phyloP scores from a whole-genome alignment of 2,113 vertebrate genomes.

The Cheilinus undulatus region DNA sequence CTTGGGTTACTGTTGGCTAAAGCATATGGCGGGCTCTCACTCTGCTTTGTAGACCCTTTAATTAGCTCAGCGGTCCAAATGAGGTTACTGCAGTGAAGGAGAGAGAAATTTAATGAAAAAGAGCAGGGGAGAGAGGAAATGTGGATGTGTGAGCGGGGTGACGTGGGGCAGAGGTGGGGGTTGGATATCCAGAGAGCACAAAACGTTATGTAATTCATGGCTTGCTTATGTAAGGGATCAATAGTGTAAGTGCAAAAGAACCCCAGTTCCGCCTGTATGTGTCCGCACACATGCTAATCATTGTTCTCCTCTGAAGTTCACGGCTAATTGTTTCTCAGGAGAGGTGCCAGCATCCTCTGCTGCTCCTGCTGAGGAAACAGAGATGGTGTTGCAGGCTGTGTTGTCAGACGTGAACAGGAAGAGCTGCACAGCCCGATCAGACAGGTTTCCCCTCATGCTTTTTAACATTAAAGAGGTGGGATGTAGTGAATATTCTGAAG shows the following conservation, averaged over 20 bases:
- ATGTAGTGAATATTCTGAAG: constrained; percentile 5
- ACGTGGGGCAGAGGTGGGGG: constrained; percentile 15
- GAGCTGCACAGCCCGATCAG: constrained; percentile 21
- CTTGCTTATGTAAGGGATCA: constrained; percentile 72
- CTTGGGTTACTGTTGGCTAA: constrained; percentile 48
- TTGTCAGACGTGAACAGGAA: constrained; percentile 51
- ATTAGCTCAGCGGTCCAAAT: constrained; percentile 73
- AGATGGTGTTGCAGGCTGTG: constrained; percentile 48
- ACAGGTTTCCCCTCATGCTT: constrained; percentile 10
- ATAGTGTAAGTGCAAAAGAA: constrained; percentile 45
- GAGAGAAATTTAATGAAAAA: constrained; percentile 24
- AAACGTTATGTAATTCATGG: constrained; percentile 62
- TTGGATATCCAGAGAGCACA: constrained; percentile 29
- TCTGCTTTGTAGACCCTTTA: constrained; percentile 62
- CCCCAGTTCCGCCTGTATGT: not conserved
- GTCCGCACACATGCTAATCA: constrained; percentile 60
- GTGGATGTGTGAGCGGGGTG: constrained; percentile 11
- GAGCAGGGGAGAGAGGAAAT: constrained; percentile 5
- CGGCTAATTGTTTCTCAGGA: constrained; percentile 76
- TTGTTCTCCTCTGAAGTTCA: constrained; percentile 71
- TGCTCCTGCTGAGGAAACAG: constrained; percentile 55
- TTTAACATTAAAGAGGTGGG: constrained; percentile 37
- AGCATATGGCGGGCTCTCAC: constrained; percentile 66
- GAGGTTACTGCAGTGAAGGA: constrained; percentile 64
- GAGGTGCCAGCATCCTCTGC: constrained; percentile 60